Base-by-base conservation (phyloP, 2,888 invertebrate species). In the Brachypalpus laphriformis region DNA sequence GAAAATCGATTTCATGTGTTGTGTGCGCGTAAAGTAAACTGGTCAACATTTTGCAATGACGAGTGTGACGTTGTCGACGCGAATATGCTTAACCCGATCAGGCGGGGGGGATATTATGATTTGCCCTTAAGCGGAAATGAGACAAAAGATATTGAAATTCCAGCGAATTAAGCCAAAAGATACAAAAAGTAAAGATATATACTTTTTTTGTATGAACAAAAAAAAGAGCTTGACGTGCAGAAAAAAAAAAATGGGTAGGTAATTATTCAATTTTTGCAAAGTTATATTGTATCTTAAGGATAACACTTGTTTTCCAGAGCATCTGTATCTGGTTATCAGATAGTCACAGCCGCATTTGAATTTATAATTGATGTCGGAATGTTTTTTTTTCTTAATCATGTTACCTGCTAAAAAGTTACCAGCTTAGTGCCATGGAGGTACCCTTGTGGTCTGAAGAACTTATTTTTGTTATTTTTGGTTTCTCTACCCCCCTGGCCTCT, bases 21-120 rank as follows among this genome's bases (percentile, higher is more conserved):
- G 47, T 65, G 56, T 75, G 47, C 56, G 47, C 31, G 18, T 8
- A 66, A 37, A 66, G 66, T 40, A 66, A 66, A 40, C 57, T 77
- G 68, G 42, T 77, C 68, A 54, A 77, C 51, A 61, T 68, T 77
- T 68, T 74, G 78, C 78, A 63, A 78, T 74, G 82, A 68, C 72
- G 47, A 77, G 51, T 9, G 65, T 68, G 78, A 66, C 74, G 65
- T 65, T 75, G 34, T 20, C 45, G 22, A 16, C 47, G 51, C 11
- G 61, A 51, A 57, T 37, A 22, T 31, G 42, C 22, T 51, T 68
- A 59, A 56, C 22, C 9, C 20, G 40, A 14, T 31, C 28, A 4
- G 18, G 2, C 4, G 20, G 37, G 2, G 37, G 61, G 66, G 49
- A 59, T 42, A 45, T 42, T 65, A 68, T 76, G 63, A 57, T 40